These are phyloP conservation scores for Sebastes diaconus DNA, from an alignment of 2,797 vertebrate species.

Conservation along the genomic window DNA sequence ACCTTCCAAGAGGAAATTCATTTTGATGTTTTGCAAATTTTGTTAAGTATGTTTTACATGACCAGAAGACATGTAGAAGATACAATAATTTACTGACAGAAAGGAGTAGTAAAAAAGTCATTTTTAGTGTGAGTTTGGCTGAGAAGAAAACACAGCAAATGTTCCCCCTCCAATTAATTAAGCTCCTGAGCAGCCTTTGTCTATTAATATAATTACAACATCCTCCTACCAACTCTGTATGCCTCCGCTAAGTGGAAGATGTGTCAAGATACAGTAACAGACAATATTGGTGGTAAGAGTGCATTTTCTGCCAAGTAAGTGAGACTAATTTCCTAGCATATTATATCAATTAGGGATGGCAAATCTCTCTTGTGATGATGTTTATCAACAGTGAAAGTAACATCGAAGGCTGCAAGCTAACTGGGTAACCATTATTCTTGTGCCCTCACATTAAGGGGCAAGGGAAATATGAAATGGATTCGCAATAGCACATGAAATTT, in stretches of 20 bases:
- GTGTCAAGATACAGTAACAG: slow-evolving; percentile 34
- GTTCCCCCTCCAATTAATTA: slow-evolving; percentile 29
- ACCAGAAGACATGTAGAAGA: neutral
- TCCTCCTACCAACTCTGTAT: slow-evolving; percentile 14
- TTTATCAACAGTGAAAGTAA: slow-evolving; percentile 22
- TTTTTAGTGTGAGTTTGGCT: neutral
- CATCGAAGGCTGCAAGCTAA: neutral
- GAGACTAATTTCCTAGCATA: slow-evolving; percentile 47
- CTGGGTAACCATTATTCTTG: neutral
- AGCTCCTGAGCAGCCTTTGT: slow-evolving; percentile 33
- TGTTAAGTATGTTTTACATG: neutral
- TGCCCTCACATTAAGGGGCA: neutral
- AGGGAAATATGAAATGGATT: neutral
- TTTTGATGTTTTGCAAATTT: neutral
- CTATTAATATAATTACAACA: slow-evolving; percentile 35
- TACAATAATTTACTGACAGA: neutral
- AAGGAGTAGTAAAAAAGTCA: neutral
- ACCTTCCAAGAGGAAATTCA: neutral
- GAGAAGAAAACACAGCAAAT: slow-evolving; percentile 15
- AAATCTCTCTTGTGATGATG: slow-evolving; percentile 39
- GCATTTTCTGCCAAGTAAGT: slow-evolving; percentile 43
- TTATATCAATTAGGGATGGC: slow-evolving; percentile 47
- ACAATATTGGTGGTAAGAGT: slow-evolving; percentile 9
- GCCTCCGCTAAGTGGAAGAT: slow-evolving; percentile 34
- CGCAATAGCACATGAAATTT: neutral